Evolutionary conservation across 2,888 invertebrate species (phyloP).

Genomic region (Bugula neritina): DNA sequence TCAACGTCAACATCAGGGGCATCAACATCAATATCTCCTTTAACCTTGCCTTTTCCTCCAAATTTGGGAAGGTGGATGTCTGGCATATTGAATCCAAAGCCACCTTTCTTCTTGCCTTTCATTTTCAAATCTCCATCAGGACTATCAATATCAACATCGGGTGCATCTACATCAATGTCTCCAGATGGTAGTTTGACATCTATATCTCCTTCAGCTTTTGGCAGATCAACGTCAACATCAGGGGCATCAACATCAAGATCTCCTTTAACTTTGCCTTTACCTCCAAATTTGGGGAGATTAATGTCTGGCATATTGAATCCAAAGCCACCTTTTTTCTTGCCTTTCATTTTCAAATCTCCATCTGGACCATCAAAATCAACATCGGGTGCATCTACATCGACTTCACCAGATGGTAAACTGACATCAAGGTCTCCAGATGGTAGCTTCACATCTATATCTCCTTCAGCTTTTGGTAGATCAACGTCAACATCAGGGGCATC

Average conservation of each 20-base stretch:
- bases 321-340: conserved; percentile 3
- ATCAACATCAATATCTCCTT: not conserved
- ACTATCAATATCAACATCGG: not conserved
- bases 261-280: not conserved
- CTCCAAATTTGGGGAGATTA: not conserved
- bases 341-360: not conserved
- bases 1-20: conserved; percentile 16
- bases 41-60: conserved; percentile 27
- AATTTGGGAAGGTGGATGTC: conserved; percentile 20
- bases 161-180: conserved; percentile 3
- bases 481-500: conserved; percentile 20
- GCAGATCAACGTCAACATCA: conserved; percentile 2
- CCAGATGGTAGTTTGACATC: not conserved
- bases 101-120: not conserved
- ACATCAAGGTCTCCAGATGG: not conserved
- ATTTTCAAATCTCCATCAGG: too few species aligned
- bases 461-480: too few species aligned
- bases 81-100: conserved; percentile 3
- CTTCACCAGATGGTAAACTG: not conserved
- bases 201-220: not conserved
- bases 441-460: not conserved
- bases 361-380: not conserved
- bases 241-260: conserved; percentile 14
- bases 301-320: conserved; percentile 21
- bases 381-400: conserved; percentile 24